phyloP scores from a whole-genome alignment of 2,888 invertebrate species.

The Mythimna albipuncta region DNA sequence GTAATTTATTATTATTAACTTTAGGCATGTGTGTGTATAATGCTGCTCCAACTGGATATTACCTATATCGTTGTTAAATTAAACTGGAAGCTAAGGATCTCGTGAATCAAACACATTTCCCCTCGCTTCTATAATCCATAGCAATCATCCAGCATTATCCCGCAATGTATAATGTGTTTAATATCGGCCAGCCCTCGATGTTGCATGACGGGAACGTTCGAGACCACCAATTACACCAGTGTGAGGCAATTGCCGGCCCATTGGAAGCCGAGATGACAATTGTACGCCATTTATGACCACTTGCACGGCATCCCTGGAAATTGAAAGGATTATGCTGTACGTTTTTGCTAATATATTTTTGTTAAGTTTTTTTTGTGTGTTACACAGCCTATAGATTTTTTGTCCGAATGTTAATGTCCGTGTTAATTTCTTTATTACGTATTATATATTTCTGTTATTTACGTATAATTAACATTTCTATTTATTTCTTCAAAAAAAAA shows the following conservation, averaged over 20 bases:
- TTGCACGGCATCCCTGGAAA: slow-evolving; percentile 70
- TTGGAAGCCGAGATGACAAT: slow-evolving; percentile 71
- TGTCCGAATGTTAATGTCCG: too few relatives aligned
- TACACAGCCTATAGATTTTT: too few relatives aligned
- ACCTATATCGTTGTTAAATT: neutral
- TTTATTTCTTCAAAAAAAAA: too few relatives aligned
- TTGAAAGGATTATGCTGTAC: slow-evolving; percentile 40
- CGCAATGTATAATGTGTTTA: slow-evolving; percentile 51
- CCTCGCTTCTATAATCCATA: neutral
- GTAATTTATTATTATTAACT: too few relatives aligned
- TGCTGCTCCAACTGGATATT: neutral
- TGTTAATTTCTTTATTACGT: too few relatives aligned
- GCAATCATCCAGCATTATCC: slow-evolving; percentile 29
- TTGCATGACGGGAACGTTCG: slow-evolving; percentile 61
- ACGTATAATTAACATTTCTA: too few relatives aligned
- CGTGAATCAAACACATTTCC: neutral
- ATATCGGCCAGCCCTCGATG: slow-evolving; percentile 47
- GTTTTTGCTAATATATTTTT: slow-evolving; percentile 20
- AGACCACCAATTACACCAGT: slow-evolving; percentile 76
- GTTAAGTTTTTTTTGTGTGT: too few relatives aligned
- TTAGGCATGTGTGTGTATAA: too few relatives aligned
- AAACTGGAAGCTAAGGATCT: neutral
- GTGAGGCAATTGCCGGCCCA: slow-evolving; percentile 76
- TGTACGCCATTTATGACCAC: slow-evolving; percentile 76
- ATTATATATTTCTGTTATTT: too few relatives aligned